Evolutionary conservation across 2,888 invertebrate species (phyloP).

Genomic region (Epsilonema sp.): DNA sequence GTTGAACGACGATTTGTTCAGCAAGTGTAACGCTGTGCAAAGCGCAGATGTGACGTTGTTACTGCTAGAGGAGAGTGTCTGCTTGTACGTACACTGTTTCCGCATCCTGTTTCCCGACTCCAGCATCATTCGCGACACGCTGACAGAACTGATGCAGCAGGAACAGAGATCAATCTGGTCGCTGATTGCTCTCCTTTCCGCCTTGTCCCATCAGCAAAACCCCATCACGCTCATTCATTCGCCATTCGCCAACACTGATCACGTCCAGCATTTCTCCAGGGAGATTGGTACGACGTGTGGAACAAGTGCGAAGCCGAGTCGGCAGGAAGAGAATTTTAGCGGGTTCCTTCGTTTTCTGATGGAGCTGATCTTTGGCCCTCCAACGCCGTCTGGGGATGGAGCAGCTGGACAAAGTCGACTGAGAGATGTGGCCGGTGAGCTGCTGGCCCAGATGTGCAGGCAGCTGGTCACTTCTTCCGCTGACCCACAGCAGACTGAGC

Average conservation of each 20-base stretch:
- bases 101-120: slow-evolving; percentile 80
- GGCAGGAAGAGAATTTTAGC: too few relatives aligned
- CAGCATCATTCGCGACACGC: slow-evolving; percentile 11
- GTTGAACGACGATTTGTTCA: too few relatives aligned
- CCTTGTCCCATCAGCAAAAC: slow-evolving; percentile 45
- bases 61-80: slow-evolving; percentile 68
- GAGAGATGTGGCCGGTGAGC: slow-evolving; percentile 12
- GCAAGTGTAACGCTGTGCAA: too few relatives aligned
- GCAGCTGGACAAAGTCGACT: background rate
- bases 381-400: slow-evolving; percentile 1
- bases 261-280: too few relatives aligned
- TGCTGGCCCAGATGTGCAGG: slow-evolving; percentile 41
- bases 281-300: too few relatives aligned
- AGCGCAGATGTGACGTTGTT: too few relatives aligned
- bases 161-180: slow-evolving; percentile 38
- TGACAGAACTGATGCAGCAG: slow-evolving; percentile 9
- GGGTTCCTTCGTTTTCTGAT: slow-evolving; percentile 20
- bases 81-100: slow-evolving; percentile 71
- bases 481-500: slow-evolving; percentile 12
- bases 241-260: background rate
- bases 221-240: slow-evolving; percentile 8
- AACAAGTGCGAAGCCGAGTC: too few relatives aligned
- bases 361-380: slow-evolving; percentile 15
- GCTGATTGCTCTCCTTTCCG: slow-evolving; percentile 58
- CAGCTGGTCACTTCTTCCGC: slow-evolving; percentile 42